Base-by-base conservation (phyloP, 1,140 invertebrate species). In the Meloidogyne hapla region DNA sequence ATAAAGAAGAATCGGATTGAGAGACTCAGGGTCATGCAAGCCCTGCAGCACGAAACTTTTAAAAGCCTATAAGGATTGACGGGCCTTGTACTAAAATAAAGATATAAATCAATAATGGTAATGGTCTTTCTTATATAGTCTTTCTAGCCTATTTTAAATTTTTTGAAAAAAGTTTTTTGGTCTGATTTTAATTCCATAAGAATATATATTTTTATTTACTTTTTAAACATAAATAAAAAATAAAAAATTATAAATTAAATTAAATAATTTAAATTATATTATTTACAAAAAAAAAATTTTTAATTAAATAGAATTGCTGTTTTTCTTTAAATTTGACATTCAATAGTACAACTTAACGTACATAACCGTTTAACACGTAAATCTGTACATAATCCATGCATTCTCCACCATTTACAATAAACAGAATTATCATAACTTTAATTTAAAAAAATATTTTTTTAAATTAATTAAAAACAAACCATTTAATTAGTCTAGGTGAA, bases 331-430 rank as follows among this genome's bases (percentile, higher is more conserved):
- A 76, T 75, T 40, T 75, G 74, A 33, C 74, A 75, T 63, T 75
- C 74, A 23, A 74, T 48, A 26, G 40, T 38, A 70, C 84, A 85
- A 33, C 82, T 84, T 63, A 81, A 68, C 0, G 84, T 69, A 62
- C 84, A 85, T 40, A 85, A 65, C 23, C 80, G 71, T 12, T 38
- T 61, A 13, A 85, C 84, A 45, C 71, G 42, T 38, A 64, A 21
- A 33, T 73, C 71, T 13, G 83, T 75, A 61, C 83, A 85, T 1
- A 85, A 76, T 26, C 77, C 72, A 38, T 84, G 79, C 56, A 86
- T 80, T 69, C 75, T 76, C 84, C 84, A 85, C 72, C 83, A 83
- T 69, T 81, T 75, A 77, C 84, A 85, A 68, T 86, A 85, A 73
- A 74, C 74, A 12, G 80, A 79, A 79, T 86, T 80, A 33, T 85